Base-by-base conservation (phyloP, 2,113 vertebrate species). In the Ciconia maguari region DNA sequence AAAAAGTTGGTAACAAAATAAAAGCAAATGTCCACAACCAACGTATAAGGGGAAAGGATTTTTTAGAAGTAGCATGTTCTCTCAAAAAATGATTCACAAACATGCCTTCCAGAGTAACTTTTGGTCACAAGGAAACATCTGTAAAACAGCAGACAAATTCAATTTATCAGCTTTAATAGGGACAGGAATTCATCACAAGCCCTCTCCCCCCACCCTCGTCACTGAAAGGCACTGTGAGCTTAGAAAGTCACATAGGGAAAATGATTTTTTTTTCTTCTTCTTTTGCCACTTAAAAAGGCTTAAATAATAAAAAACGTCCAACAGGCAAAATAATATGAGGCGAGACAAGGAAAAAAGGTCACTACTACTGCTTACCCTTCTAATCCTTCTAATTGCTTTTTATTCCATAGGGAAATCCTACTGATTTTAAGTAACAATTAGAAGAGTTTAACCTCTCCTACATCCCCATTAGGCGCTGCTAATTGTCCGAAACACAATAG, bases 321-420 rank as follows among this genome's bases (percentile, higher is more conserved):
- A 51, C 38, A 62, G 83, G 62, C 13, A 92, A 92, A 93, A 68
- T 55, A 84, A 44, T 3, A 91, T 6, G 34, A 93, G 41, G 76
- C 3, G 6, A 92, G 69, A 68, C 41, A 89, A 89, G 24, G 38
- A 60, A 48, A 64, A 93, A 94, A 84, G 49, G 36, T 85, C 70
- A 69, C 41, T 61, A 30, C 52, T 72, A 6, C n/a, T 91, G 55
- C 69, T 72, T 86, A 90, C 54, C 41, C 52, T 83, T 77, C 70
- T 90, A 93, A 89, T 94, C 80, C 66, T 85, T n/a, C 87, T 91
- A 91, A 89, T 83, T 72, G 74, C 66, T 82, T n/a, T 76, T 93
- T 90, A 93, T 95, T 93, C 65, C 78, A 69, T 15, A 29, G 49
- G 70, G 64, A 93, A 94, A 83, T 94, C 89, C 62, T 87, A 89